A percentile compares a stretch with the other conserved stretches of the same genome.
phyloP scores from a whole-genome alignment of 2,113 vertebrate genomes.

The Gorilla gorilla region DNA sequence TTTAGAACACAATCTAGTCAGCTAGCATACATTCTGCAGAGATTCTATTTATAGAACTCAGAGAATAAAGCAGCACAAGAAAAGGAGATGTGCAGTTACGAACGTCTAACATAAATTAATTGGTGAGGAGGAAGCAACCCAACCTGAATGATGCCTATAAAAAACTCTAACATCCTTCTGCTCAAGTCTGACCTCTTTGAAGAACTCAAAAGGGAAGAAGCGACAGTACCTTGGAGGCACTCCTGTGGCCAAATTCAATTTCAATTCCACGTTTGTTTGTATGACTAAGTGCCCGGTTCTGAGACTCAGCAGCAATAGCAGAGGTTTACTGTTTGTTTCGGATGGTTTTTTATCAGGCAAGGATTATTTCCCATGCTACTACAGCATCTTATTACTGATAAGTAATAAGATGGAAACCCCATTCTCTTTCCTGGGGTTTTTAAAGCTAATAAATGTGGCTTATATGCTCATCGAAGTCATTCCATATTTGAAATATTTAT shows the following conservation, averaged over 20 bases:
- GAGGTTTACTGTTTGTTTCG: neutral
- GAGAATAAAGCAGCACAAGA: neutral
- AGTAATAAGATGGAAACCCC: neutral
- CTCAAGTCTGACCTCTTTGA: neutral
- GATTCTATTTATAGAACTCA: constrained; percentile 57
- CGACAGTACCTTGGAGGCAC: neutral
- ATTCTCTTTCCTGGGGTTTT: constrained; percentile 7
- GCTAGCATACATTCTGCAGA: constrained; percentile 16
- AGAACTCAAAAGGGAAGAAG: neutral
- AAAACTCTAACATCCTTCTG: neutral
- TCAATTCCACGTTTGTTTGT: neutral
- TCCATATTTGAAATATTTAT: constrained; percentile 30
- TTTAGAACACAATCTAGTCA: constrained; percentile 50
- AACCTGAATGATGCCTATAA: neutral
- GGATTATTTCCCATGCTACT: neutral
- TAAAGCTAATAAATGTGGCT: neutral
- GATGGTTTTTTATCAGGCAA: neutral
- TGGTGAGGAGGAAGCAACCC: neutral
- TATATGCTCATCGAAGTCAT: neutral
- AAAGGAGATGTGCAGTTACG: neutral
- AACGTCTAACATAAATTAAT: constrained; percentile 46
- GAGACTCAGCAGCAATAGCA: neutral
- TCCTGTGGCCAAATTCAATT: neutral
- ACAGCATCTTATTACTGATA: neutral
- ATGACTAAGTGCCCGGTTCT: neutral